A percentile compares a stretch with the other conserved stretches of the same genome.
Evolutionary conservation across 2,113 vertebrate species (phyloP).

Genomic region (Tachysurus vachellii): DNA sequence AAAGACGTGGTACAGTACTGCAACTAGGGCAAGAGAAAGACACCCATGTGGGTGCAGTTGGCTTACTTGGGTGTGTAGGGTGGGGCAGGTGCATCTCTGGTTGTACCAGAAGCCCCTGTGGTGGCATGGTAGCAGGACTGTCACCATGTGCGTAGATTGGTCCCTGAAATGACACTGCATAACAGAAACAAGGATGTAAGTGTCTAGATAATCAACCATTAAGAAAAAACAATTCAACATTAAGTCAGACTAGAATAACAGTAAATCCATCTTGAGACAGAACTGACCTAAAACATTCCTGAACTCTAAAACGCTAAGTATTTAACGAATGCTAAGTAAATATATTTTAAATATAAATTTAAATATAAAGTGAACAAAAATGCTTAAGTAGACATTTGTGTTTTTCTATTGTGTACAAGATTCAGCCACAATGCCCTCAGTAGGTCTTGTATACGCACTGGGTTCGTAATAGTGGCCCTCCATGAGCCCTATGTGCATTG

Average conservation of each 20-base stretch:
- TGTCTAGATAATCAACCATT: background rate
- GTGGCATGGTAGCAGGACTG: conserved; percentile 85
- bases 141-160: conserved; percentile 95
- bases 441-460: conserved; percentile 73
- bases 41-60: background rate
- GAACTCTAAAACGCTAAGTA: background rate
- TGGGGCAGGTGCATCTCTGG: conserved; percentile 95
- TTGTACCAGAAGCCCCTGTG: conserved; percentile 96
- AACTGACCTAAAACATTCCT: background rate
- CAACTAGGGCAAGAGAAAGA: background rate
- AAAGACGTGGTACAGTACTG: background rate
- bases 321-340: background rate
- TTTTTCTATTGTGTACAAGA: background rate
- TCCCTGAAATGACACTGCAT: conserved; percentile 93
- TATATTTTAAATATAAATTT: no score
- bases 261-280: background rate
- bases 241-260: background rate
- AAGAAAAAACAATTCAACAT: background rate
- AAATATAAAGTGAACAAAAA: background rate
- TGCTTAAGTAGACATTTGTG: background rate
- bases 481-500: conserved; percentile 95
- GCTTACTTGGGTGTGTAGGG: conserved; percentile 72
- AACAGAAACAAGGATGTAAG: background rate
- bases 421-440: background rate
- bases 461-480: conserved; percentile 96